Percentiles rank a stretch among this genome's conserved stretches.
These are phyloP conservation scores for Eurystomus gularis DNA, from an alignment of 2,113 vertebrate species.

Conservation along the genomic window DNA sequence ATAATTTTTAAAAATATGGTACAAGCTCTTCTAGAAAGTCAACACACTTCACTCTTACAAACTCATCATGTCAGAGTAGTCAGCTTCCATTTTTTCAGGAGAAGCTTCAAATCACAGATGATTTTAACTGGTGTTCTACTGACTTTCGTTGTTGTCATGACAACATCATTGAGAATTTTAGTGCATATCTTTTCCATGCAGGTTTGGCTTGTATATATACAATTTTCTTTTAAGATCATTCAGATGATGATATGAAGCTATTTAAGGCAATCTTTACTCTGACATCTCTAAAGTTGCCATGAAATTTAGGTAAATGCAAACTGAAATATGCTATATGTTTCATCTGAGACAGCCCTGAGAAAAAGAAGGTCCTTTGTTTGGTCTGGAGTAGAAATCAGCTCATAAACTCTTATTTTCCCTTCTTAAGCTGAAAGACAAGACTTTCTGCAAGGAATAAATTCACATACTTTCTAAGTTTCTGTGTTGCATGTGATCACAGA, in stretches of 20 bases:
- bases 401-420: background rate
- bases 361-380: background rate
- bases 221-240: background rate
- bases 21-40: background rate
- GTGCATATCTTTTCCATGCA: background rate
- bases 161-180: slow-evolving; percentile 24
- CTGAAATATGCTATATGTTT: background rate
- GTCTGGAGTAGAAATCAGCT: background rate
- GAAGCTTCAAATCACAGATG: background rate
- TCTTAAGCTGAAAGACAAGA: background rate
- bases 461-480: background rate
- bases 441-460: background rate
- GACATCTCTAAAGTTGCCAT: background rate
- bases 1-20: background rate
- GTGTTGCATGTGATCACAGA: background rate
- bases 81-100: background rate
- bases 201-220: background rate
- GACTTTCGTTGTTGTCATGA: slow-evolving; percentile 48
- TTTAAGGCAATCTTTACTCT: background rate
- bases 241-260: background rate
- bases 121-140: background rate
- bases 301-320: background rate
- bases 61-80: background rate
- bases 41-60: background rate
- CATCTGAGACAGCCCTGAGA: background rate